Percentiles rank a stretch among this genome's conserved stretches.
Evolutionary conservation across 1,140 invertebrate species (phyloP).

Genomic region (Brachionus asplanchnoidis): DNA sequence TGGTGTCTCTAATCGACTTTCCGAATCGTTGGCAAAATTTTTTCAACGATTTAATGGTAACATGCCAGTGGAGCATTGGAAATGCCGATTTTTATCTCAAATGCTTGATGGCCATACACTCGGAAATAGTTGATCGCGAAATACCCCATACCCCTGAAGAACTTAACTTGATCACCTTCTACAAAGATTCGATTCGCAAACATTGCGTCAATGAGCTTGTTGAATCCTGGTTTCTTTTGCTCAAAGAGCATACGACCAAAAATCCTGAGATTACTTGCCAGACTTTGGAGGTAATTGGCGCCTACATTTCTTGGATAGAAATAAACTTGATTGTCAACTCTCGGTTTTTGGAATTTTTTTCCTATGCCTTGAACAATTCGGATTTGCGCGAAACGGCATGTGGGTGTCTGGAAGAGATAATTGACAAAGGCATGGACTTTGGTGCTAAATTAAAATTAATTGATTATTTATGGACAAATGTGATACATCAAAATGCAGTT

Average conservation of each 20-base stretch:
- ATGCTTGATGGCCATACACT: conserved; percentile 60
- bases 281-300: conserved; percentile 62
- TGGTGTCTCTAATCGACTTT: conserved; percentile 61
- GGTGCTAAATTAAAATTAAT: conserved; percentile 61
- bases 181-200: conserved; percentile 63
- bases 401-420: conserved; percentile 62
- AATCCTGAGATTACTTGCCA: conserved; percentile 57
- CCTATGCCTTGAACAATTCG: conserved; percentile 55
- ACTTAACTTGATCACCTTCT: conserved; percentile 58
- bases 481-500: conserved; percentile 57
- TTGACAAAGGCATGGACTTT: conserved; percentile 64
- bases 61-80: conserved; percentile 50
- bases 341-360: conserved; percentile 60
- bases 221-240: conserved; percentile 60
- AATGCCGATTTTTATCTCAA: conserved; percentile 61
- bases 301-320: conserved; percentile 64
- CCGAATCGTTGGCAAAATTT: conserved; percentile 60
- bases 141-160: conserved; percentile 58
- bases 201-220: conserved; percentile 59
- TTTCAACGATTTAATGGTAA: conserved; percentile 59
- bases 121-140: conserved; percentile 60
- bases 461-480: conserved; percentile 60
- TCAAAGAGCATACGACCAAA: conserved; percentile 56
- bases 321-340: conserved; percentile 63
- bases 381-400: conserved; percentile 59